Conservation (phyloP, 1,140 invertebrate genomes). For the Nasonia vitripennis region DNA sequence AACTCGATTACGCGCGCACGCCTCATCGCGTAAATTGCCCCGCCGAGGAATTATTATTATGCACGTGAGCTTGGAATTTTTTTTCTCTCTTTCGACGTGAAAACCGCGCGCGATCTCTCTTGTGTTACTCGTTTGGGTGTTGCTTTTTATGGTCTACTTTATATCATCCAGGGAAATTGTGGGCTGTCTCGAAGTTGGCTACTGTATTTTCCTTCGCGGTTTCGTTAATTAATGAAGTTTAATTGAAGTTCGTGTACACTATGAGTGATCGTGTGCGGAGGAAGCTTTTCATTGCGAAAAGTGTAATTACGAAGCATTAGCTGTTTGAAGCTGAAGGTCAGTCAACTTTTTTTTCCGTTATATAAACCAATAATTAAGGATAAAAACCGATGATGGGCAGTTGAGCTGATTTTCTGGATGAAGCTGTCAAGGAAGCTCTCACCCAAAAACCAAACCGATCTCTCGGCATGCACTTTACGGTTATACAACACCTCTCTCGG, state of each 20-base stretch:
- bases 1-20: background rate
- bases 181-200: background rate
- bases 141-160: background rate
- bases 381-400: too few species aligned
- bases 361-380: too few species aligned
- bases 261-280: background rate
- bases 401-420: too few species aligned
- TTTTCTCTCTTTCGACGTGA: background rate
- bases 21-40: conserved; percentile 27
- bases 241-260: too few species aligned
- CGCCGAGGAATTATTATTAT: background rate
- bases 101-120: background rate
- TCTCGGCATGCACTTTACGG: too few species aligned
- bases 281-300: background rate
- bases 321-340: background rate
- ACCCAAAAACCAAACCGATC: too few species aligned
- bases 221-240: background rate
- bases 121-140: background rate
- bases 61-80: conserved; percentile 20
- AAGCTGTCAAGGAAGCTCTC: too few species aligned
- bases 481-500: too few species aligned
- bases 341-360: too few species aligned
- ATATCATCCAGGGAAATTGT: background rate
- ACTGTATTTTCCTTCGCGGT: background rate
- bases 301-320: background rate